Evolutionary conservation across 1,140 invertebrate species (phyloP).

Genomic region (Trichonephila clavipes): DNA sequence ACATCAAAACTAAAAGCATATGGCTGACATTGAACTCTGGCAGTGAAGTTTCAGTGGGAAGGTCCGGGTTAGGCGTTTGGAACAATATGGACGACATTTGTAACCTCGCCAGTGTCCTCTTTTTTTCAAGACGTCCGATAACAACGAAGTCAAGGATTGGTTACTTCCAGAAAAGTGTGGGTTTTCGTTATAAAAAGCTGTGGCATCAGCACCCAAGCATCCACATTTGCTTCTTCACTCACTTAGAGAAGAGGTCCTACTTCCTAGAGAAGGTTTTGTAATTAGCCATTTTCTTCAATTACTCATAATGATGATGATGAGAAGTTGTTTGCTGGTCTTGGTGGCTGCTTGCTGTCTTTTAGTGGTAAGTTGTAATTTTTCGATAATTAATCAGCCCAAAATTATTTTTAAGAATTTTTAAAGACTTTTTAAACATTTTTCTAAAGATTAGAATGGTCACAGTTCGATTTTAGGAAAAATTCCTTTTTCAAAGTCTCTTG

Average conservation of each 20-base stretch:
- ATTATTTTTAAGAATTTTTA: too few relatives aligned
- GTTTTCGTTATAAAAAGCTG: constrained; percentile 3
- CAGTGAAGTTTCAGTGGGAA: not conserved
- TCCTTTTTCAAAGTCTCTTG: too few relatives aligned
- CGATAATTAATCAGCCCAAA: too few relatives aligned
- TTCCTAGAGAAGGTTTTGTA: not conserved
- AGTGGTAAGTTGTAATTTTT: constrained; percentile 1
- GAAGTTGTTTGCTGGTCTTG: not conserved
- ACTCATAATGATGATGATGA: not conserved
- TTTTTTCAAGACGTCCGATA: not conserved
- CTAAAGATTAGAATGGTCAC: not conserved
- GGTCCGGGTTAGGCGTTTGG: not conserved
- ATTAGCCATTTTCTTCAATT: not conserved
- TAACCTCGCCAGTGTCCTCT: not conserved
- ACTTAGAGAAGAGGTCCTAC: not conserved
- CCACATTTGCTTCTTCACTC: not conserved
- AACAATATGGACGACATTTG: not conserved
- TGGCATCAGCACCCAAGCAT: not conserved
- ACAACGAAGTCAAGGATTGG: constrained; percentile 9
- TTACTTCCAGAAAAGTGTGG: constrained; percentile 1
- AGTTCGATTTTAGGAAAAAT: not conserved
- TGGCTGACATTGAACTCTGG: not conserved
- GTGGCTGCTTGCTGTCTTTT: constrained; percentile 6
- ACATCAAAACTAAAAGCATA: not conserved
- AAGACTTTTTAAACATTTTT: too few relatives aligned